Evolutionary conservation across 2,113 vertebrate genomes (phyloP), one percentile per base, ranked within the genome.

Genomic region (Carassius auratus): DNA sequence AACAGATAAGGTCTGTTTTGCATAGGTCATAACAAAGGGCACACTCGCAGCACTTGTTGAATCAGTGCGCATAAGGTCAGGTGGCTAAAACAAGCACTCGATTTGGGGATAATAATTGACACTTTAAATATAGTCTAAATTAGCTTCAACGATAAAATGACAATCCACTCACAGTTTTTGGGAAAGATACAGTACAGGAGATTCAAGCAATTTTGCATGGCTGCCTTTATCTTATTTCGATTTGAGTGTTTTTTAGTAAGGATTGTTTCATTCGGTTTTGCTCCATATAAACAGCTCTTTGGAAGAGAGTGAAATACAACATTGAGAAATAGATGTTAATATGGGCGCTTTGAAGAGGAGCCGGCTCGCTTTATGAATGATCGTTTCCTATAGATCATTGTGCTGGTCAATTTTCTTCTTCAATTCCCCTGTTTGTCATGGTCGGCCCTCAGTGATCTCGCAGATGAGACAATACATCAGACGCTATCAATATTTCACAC

Each of bases 401-500:
- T 83, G 21, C 71, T 76, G 10, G 48, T 59, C 69, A 33, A 52
- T 85, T 78, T 81, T 73, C 59, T 62, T 69, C 61, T 80, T 87
- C 74, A 26, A 3, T n/a, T 50, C 62, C 33, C 5, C 61, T 64
- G 48, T 48, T 64, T 86, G 69, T 66, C 59, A 85, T 14, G n/a
- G 17, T 23, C 45, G 12, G 42, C 5, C 81, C 73, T 59, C 66
- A 74, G 10, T 57, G 45, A 76, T 73, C 71, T 62, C 55, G 36
- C n/a, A 45, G 78, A 86, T 86, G 30, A 81, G 83, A 78, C 81
- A 75, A 55, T 85, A 85, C 77, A 85, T 88, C 88, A 48, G 33
- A 57, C 73, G 4, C 48, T n/a, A 64, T 85, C 69, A 85, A 85
- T 86, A 82, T 81, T 85, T 82, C 82, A 84, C 30, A 83, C 23